These are phyloP conservation scores for Lophochroa leadbeateri DNA, from an alignment of 2,113 vertebrate genomes.

Conservation along the genomic window DNA sequence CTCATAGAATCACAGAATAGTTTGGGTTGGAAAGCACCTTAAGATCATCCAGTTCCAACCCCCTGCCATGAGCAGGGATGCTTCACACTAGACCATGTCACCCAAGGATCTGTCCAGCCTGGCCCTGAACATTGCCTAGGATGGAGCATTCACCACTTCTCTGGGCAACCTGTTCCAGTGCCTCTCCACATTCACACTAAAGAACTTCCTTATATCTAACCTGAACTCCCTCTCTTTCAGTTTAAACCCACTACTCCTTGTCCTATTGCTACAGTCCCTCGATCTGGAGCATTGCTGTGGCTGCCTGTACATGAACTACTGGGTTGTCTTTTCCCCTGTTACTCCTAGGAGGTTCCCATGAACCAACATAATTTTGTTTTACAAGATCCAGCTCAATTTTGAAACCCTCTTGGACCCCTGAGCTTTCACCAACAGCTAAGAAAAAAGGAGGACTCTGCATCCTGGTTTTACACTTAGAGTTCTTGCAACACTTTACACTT, in stretches of 20 bases:
- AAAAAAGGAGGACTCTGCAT: neutral
- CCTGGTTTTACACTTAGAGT: neutral
- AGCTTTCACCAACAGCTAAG: neutral
- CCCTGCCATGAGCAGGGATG: neutral
- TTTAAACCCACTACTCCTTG: neutral
- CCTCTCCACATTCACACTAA: neutral
- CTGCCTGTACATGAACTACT: fast-evolving
- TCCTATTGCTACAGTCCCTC: neutral
- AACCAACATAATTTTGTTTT: neutral
- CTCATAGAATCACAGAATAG: neutral
- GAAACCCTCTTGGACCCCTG: neutral
- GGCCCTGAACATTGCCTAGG: neutral
- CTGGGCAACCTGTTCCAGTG: neutral
- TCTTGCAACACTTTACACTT: neutral
- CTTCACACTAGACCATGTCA: neutral
- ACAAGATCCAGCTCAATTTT: neutral
- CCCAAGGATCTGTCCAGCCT: neutral
- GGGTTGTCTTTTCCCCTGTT: fast-evolving
- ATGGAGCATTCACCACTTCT: neutral
- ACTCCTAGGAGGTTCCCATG: neutral
- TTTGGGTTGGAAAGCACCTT: neutral
- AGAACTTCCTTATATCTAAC: neutral
- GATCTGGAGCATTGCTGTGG: neutral
- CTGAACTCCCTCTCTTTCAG: neutral
- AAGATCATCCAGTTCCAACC: neutral